Percentiles rank a stretch among this genome's conserved stretches.
phyloP scores from a whole-genome alignment of 2,888 invertebrate species.

The Carpatolechia fugitivella region DNA sequence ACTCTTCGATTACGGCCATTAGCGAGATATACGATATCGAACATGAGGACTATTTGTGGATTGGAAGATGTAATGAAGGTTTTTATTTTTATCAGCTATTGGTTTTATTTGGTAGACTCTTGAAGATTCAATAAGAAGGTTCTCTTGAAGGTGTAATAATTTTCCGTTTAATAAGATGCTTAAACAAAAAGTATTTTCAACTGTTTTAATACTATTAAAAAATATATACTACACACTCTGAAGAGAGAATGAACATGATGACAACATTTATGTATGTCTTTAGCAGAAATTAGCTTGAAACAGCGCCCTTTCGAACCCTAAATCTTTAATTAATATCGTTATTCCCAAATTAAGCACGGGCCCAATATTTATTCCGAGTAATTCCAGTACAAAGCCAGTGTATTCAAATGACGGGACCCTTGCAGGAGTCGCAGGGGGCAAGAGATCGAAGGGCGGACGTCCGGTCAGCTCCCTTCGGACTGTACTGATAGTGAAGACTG shows the following conservation, averaged over 20 bases:
- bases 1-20: slow-evolving; percentile 73
- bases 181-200: no score
- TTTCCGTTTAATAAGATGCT: no score
- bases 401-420: slow-evolving; percentile 45
- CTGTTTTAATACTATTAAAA: no score
- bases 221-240: no score
- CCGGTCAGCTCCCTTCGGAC: slow-evolving; percentile 70
- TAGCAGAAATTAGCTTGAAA: no score
- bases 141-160: no score
- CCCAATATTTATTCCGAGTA: slow-evolving; percentile 13
- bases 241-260: no score
- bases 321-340: not conserved
- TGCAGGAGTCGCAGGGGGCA: slow-evolving; percentile 46
- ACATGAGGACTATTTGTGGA: slow-evolving; percentile 37
- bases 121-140: no score
- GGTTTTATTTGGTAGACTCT: no score
- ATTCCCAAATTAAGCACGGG: not conserved
- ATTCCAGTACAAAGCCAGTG: slow-evolving; percentile 38
- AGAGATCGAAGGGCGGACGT: slow-evolving; percentile 71
- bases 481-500: slow-evolving; percentile 41
- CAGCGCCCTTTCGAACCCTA: not conserved
- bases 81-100: not conserved
- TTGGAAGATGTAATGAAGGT: not conserved
- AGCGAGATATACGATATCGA: slow-evolving; percentile 63
- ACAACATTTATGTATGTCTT: no score